Percentiles rank a stretch among this genome's conserved stretches.
These are phyloP conservation scores for Anticlea derivata DNA, from an alignment of 2,888 invertebrate species.

Conservation along the genomic window DNA sequence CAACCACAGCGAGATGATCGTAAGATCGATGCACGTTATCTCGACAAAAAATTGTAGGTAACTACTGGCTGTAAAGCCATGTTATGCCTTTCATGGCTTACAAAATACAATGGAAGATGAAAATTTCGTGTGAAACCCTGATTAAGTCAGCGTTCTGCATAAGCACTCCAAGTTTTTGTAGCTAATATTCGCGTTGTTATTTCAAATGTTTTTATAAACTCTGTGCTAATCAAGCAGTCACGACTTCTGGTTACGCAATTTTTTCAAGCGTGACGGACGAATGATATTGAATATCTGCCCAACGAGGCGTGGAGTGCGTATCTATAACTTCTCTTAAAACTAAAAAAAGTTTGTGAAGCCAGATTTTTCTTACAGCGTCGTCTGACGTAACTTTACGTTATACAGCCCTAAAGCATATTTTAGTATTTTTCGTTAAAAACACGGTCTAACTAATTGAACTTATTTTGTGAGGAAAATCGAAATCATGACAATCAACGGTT, in stretches of 20 bases:
- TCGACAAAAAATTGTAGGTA: no score
- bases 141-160: neutral
- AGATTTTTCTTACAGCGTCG: no score
- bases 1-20: no score
- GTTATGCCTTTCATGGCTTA: no score
- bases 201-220: conserved; percentile 11
- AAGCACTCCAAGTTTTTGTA: neutral
- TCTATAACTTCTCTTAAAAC: neutral
- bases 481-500: no score
- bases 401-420: neutral
- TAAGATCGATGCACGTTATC: no score
- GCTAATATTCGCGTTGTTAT: neutral
- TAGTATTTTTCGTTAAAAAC: no score
- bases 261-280: conserved; percentile 23
- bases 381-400: no score
- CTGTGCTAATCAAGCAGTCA: conserved; percentile 27
- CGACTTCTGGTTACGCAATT: conserved; percentile 24
- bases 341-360: neutral
- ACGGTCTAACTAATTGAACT: no score
- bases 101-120: neutral
- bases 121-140: neutral
- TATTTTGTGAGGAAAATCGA: no score
- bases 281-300: conserved; percentile 26
- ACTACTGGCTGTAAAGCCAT: no score
- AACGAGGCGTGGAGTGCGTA: conserved; percentile 23